These are phyloP conservation scores for Cyclopterus lumpus DNA, from an alignment of 2,797 vertebrate genomes.

Conservation along the genomic window DNA sequence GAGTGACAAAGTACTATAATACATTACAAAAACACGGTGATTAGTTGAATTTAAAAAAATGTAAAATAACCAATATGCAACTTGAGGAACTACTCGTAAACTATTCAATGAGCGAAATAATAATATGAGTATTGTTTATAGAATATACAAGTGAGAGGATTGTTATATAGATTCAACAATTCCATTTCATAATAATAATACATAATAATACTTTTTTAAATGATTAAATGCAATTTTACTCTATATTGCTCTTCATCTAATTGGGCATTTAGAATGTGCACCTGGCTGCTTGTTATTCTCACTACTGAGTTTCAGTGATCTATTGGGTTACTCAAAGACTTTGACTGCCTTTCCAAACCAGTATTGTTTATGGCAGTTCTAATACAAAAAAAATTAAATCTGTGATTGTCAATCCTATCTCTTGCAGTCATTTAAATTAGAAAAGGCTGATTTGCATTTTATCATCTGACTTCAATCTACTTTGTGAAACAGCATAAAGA, in stretches of 20 bases:
- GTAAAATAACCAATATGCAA: not conserved
- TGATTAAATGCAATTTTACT: conserved; percentile 8
- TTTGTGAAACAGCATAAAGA: conserved; percentile 31
- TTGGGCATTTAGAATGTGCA: conserved; percentile 61
- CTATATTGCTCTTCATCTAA: conserved; percentile 51
- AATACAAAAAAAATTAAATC: conserved; percentile 2
- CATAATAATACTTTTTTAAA: not conserved
- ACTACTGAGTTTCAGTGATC: conserved; percentile 47
- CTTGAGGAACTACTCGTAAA: not conserved
- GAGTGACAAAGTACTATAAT: conserved; percentile 8
- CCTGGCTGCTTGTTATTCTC: conserved; percentile 53
- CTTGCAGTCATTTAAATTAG: conserved; percentile 49
- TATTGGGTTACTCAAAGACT: conserved; percentile 35
- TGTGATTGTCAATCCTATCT: conserved; percentile 36
- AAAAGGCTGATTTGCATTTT: conserved; percentile 51
- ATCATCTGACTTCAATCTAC: conserved; percentile 48
- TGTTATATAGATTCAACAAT: not conserved
- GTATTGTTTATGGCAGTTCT: conserved; percentile 32
- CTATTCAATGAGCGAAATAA: conserved; percentile 12
- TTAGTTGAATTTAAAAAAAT: conserved; percentile 14
- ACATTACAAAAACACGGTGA: not conserved
- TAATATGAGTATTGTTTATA: not conserved
- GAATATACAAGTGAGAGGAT: not conserved
- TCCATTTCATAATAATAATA: not conserved
- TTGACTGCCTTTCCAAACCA: conserved; percentile 27